Base-by-base conservation (phyloP, 2,797 vertebrate genomes). In the Halcyon leucocephala region DNA sequence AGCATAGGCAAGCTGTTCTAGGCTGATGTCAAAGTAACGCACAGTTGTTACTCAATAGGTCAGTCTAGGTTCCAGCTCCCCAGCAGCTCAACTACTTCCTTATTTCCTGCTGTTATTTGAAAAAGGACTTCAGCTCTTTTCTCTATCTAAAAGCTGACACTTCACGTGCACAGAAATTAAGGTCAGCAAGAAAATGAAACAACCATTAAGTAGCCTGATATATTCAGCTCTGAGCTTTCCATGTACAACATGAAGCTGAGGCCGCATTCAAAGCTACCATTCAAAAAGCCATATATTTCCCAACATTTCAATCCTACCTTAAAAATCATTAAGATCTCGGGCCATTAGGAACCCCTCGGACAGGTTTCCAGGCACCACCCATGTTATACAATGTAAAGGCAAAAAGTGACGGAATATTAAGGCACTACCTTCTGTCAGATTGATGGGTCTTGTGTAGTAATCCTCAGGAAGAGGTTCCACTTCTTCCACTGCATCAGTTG, bases 381-480 rank as follows among this genome's bases (percentile, higher is more conserved):
- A 25, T 3, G 22, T 65, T 65, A 65, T 16, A 39, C 65, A 92
- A 79, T 0, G 0, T 16, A 65, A 84, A 49, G 46, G 13, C 7
- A 62, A 82, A 44, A 37, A 26, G 60, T 42, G 33, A 52, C 5
- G 81, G 61, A 89, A 77, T 11, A 61, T 7, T 65, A 51, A 94
- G 8, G 28, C 58, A 74, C 82, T 96, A 99, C 99, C 99, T 97
- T 99, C 99, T n/a, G 99, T 99, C 91, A 99, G 98, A 95, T 99
- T 99, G 84, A 99, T 98, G 80, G 99, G 98, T 66, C 99, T 97
- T 8, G 99, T 99, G 58, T 99, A 99, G 96, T 99, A 99, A 95
- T 99, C 99, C 73, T 99, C 99, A 88, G 99, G 99, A 19, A 99
- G 98, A 14, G 99, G 99, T 55, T 99, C 99, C 87, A 99, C 99